Evolutionary conservation across 2,888 invertebrate species (phyloP), one percentile per base, ranked within the genome.

Genomic region (Yponomeuta sedellus): DNA sequence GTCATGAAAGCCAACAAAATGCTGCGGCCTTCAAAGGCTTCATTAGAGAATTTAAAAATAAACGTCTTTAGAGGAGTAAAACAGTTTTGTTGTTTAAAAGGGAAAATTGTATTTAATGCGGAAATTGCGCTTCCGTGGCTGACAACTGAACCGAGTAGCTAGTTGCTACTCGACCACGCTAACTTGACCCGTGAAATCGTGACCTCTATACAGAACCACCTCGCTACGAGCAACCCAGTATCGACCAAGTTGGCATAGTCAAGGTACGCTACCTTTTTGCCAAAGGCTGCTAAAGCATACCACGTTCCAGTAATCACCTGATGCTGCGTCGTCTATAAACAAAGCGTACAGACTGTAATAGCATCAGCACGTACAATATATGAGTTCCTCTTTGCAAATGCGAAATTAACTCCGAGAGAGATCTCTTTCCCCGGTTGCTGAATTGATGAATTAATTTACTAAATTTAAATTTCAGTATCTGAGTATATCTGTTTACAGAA

Each of bases 41-140:
- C 40, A 28, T 65, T 66, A 59, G 66, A 56, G 63, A 69, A 64
- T 68, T 66, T 64, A 68, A 70, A 71, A 74, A 76, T 74, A 76
- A 76, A 71, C 69, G 69, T 74, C 71, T 72, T 71, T 1, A 44
- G 61, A 61, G 44, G 25, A 66, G 40, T 44, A n/a, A 74, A 72
- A 74, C 74, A 77, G 68, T 67, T 66, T 69, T 69, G 71, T 74
- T 79, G 79, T 78, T 77, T 75, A 81, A 80, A 83, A 82, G 77
- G 79, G 77, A 82, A 83, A 86, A 85, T 84, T 83, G 80, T 80
- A 80, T 83, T 82, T 77, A 68, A 73, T 65, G 69, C 83, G 87
- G 87, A 88, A 88, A 88, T 88, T 87, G 84, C 84, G 84, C 85
- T 86, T 88, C 86, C 86, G 86, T 74, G 73, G 80, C 83, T 73